Conservation (phyloP, 2,113 vertebrate genomes). For the Poeciliopsis retropinna region DNA sequence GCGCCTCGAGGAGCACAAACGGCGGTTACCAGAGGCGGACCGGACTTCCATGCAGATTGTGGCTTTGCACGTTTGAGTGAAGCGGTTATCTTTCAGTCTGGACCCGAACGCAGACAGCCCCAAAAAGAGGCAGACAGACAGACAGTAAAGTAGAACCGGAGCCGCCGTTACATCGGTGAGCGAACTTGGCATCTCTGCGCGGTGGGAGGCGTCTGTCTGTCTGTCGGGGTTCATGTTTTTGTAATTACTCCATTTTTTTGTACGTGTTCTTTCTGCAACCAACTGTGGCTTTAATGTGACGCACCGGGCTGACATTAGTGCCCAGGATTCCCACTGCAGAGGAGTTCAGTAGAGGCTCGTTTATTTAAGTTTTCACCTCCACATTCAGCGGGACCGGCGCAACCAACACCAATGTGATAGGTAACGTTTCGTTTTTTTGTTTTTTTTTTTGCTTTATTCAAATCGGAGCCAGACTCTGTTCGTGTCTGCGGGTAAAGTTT, state of each 20-base stretch:
- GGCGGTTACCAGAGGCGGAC: neutral
- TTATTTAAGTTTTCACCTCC: slow-evolving; percentile 42
- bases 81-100: slow-evolving; percentile 5
- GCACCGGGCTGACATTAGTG: slow-evolving; percentile 55
- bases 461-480: neutral
- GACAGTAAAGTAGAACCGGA: slow-evolving; percentile 54
- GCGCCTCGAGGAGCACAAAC: neutral
- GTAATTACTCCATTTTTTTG: slow-evolving; percentile 13
- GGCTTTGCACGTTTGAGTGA: slow-evolving; percentile 26
- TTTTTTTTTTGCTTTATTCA: neutral
- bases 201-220: slow-evolving; percentile 56
- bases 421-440: slow-evolving; percentile 24
- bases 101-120: slow-evolving; percentile 43
- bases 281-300: slow-evolving; percentile 74
- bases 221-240: slow-evolving; percentile 23
- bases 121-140: slow-evolving; percentile 9
- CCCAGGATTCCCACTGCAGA: slow-evolving; percentile 57
- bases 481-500: slow-evolving; percentile 35
- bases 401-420: slow-evolving; percentile 53
- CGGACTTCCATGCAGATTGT: neutral
- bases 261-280: slow-evolving; percentile 28
- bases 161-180: slow-evolving; percentile 45
- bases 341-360: slow-evolving; percentile 30
- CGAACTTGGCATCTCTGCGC: slow-evolving; percentile 58
- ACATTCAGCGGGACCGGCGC: neutral